Percentiles rank a stretch among this genome's conserved stretches.
phyloP scores from a whole-genome alignment of 2,113 vertebrate species.

The Strix aluco region DNA sequence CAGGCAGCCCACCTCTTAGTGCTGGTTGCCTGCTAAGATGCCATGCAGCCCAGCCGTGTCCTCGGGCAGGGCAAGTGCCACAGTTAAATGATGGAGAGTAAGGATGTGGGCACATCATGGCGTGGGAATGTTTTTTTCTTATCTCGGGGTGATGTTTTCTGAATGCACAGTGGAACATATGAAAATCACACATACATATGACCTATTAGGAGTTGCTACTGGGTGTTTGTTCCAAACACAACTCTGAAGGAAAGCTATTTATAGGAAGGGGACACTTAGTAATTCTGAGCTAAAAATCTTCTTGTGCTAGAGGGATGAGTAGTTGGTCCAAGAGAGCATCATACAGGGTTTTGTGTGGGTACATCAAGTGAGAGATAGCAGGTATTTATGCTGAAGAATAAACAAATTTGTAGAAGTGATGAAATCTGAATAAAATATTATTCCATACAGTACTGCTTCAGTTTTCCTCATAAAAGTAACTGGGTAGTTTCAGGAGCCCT shows the following conservation, averaged over 20 bases:
- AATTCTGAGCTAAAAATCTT: not conserved
- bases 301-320: not conserved
- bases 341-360: not conserved
- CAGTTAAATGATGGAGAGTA: not conserved
- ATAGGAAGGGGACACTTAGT: not conserved
- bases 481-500: not conserved
- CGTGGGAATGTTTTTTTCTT: not conserved
- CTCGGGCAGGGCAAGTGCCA: fast-evolving
- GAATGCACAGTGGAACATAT: fast-evolving
- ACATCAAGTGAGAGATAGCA: not conserved
- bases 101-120: not conserved
- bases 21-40: fast-evolving
- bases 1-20: not conserved
- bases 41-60: not conserved
- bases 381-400: not conserved
- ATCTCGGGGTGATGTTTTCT: not conserved
- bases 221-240: not conserved
- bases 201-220: not conserved
- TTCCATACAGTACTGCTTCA: not conserved
- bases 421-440: not conserved
- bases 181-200: fast-evolving
- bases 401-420: not conserved
- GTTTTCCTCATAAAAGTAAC: not conserved
- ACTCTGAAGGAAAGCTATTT: not conserved
- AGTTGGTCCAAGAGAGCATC: not conserved